Evolutionary conservation across 2,113 vertebrate genomes (phyloP), one percentile per base, ranked within the genome.

Genomic region (Brienomyrus brachyistius): DNA sequence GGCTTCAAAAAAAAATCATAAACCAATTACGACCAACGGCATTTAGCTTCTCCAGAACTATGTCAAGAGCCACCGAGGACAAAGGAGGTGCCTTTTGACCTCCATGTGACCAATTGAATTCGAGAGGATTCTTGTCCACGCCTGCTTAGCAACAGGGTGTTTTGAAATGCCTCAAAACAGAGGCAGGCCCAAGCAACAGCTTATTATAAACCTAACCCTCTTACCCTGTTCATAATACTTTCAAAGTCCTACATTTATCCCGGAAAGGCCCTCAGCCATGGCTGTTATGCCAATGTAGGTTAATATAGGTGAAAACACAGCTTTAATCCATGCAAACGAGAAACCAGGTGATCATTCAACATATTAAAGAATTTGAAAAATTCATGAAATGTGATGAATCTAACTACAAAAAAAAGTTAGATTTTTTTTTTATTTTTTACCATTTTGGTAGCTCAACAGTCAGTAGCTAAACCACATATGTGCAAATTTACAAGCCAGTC

Each of bases 91-190:
- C 80, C 89, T 93, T 92, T 90, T 93, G 92, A 92, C 89, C 91
- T 89, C 86, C 52, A 54, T 88, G 90, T 87, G 89, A 92, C 92
- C 91, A 89, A 91, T 91, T 91, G 88, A 74, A 90, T 92, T 92
- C 92, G 90, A 91, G 90, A 85, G 89, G 89, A 92, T 91, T 92
- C 90, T 90, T 90, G 52, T 51, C 62, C 52, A 35, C 21, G 56
- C 51, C 89, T 91, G 92, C 92, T 87, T 92, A 92, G 92, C 92
- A 93, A 93, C 92, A 84, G 89, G 50, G 70, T 88, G 90, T 91
- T 92, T 91, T 70, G 77, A 89, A 91, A 92, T 91, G 74, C 90
- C 88, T 91, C 89, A 90, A 83, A 80, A 91, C 88, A 82, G 77
- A 89, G 86, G 90, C 86, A 91, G 89, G 88, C 82, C 88, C 54